These are phyloP conservation scores for Tribolium freemani DNA, from an alignment of 2,888 invertebrate species.

Conservation along the genomic window DNA sequence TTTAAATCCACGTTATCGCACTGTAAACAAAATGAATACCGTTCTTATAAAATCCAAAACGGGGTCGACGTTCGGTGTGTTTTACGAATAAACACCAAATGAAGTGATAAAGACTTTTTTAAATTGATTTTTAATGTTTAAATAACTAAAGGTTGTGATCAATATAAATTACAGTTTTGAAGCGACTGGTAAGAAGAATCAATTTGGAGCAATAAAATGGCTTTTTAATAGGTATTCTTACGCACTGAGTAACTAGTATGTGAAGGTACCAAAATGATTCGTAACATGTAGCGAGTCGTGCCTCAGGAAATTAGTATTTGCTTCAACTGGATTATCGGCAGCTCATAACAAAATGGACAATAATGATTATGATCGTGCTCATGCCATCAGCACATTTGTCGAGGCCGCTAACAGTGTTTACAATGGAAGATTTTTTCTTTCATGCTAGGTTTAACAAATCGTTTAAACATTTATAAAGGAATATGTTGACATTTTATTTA, in stretches of 20 bases:
- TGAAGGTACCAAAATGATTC: background rate
- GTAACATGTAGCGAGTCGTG: background rate
- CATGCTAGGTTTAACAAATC: slow-evolving; percentile 42
- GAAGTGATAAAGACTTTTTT: slow-evolving; percentile 37
- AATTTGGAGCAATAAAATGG: slow-evolving; percentile 28
- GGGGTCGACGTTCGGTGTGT: slow-evolving; percentile 39
- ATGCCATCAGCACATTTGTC: slow-evolving; percentile 12
- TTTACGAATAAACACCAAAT: slow-evolving; percentile 35
- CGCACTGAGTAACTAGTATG: background rate
- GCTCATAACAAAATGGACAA: background rate
- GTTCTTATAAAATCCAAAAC: background rate
- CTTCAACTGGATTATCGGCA: background rate
- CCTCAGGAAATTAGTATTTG: background rate
- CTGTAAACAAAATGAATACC: slow-evolving; percentile 13
- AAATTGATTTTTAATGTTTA: slow-evolving; percentile 45
- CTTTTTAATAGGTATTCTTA: slow-evolving; percentile 16
- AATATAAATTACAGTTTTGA: slow-evolving; percentile 32
- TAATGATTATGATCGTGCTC: slow-evolving; percentile 5
- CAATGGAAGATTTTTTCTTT: slow-evolving; percentile 31
- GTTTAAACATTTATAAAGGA: slow-evolving; percentile 49
- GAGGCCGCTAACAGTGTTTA: background rate
- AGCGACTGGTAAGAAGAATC: slow-evolving; percentile 27
- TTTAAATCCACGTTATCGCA: slow-evolving; percentile 7
- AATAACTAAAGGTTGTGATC: slow-evolving; percentile 41
- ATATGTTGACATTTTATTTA: slow-evolving; percentile 58